Evolutionary conservation across 2,797 vertebrate species (phyloP).

Genomic region (Naso thynnoides): DNA sequence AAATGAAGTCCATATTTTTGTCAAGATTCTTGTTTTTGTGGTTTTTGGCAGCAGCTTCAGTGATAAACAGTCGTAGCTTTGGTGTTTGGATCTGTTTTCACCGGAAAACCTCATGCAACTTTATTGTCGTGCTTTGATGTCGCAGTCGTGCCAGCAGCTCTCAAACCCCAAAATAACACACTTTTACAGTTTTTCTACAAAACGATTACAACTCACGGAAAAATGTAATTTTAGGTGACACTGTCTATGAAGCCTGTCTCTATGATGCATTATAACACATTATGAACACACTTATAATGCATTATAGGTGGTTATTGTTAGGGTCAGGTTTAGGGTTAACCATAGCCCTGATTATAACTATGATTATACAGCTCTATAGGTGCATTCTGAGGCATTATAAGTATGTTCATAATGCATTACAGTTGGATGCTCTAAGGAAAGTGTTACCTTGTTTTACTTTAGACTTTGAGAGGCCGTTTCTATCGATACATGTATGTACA

Average conservation of each 20-base stretch:
- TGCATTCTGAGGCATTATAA: too few species aligned
- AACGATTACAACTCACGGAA: conserved; percentile 1
- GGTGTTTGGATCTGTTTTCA: conserved; percentile 52
- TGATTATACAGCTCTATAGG: too few species aligned
- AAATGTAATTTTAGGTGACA: too few species aligned
- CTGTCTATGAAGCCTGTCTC: too few species aligned
- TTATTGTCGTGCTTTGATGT: conserved; percentile 60
- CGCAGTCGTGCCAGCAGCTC: conserved; percentile 45
- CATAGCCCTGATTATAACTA: too few species aligned
- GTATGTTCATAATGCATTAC: too few species aligned
- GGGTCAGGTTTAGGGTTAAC: too few species aligned
- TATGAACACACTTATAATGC: too few species aligned
- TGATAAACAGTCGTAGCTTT: conserved; percentile 59
- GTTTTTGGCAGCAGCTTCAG: conserved; percentile 57
- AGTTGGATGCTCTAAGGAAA: too few species aligned
- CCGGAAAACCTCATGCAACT: conserved; percentile 60
- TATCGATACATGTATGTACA: neutral
- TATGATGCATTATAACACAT: too few species aligned
- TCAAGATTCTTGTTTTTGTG: conserved; percentile 59
- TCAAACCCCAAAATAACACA: conserved; percentile 35
- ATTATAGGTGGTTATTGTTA: too few species aligned
- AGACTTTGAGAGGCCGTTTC: neutral
- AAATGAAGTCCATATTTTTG: conserved; percentile 64
- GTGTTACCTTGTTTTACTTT: too few species aligned
- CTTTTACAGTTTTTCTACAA: conserved; percentile 32